A percentile compares a stretch with the other conserved stretches of the same genome.
Conservation (phyloP, 2,113 vertebrate species). For the Collichthys lucidus region DNA sequence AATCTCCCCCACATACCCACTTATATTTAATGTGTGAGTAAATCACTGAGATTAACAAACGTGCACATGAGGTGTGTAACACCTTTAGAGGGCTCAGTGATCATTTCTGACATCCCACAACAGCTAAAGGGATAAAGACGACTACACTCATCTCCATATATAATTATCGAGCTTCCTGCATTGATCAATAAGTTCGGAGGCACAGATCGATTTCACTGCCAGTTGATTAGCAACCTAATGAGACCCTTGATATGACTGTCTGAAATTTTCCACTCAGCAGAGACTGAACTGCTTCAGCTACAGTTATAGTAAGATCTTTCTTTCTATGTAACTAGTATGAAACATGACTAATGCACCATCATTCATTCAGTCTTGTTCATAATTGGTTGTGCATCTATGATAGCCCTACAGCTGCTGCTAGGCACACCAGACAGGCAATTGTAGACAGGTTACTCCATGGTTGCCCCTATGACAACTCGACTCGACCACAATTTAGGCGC, state of each 20-base stretch:
- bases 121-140: neutral
- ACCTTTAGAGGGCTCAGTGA: neutral
- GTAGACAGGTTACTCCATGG: no score
- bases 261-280: neutral
- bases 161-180: neutral
- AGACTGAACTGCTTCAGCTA: neutral
- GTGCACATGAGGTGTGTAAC: neutral
- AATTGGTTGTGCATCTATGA: no score
- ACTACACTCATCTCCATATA: neutral
- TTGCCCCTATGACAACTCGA: no score
- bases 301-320: neutral
- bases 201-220: neutral
- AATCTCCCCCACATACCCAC: no score
- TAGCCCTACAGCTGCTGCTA: no score
- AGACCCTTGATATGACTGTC: neutral
- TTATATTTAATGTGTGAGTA: no score
- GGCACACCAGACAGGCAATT: no score
- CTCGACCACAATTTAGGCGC: no score
- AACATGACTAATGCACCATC: no score
- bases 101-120: neutral
- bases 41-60: conserved; percentile 2
- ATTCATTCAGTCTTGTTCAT: no score
- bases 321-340: no score
- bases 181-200: neutral
- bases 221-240: neutral